Evolutionary conservation across 2,797 vertebrate species (phyloP).

Genomic region (Syngnathus rostellatus): DNA sequence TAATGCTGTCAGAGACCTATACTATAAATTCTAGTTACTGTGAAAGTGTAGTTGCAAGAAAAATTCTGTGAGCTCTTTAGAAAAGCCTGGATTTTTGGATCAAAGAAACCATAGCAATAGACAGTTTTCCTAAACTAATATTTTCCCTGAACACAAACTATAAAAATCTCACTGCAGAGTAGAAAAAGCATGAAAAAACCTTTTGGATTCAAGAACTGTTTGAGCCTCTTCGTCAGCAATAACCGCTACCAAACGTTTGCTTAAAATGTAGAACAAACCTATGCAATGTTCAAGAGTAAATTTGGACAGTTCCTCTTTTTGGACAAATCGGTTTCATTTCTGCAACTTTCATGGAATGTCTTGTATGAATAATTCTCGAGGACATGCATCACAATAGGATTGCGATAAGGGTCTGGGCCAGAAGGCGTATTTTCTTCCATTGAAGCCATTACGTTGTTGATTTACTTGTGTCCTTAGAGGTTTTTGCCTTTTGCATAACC

Average conservation of each 20-base stretch:
- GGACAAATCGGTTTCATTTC: background rate
- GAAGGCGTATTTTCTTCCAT: background rate
- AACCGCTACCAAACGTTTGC: background rate
- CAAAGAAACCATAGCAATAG: background rate
- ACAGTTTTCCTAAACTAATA: background rate
- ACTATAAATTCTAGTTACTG: background rate
- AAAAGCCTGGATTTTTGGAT: background rate
- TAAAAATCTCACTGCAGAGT: background rate
- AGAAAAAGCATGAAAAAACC: too few relatives aligned
- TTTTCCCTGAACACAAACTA: background rate
- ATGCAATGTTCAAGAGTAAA: background rate
- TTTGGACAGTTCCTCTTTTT: background rate
- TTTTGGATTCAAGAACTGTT: background rate
- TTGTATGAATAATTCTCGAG: background rate
- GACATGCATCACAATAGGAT: background rate
- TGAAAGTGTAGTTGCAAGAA: background rate
- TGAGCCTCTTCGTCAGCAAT: background rate
- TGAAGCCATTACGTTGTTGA: background rate
- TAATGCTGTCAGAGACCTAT: background rate
- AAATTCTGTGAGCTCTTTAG: background rate
- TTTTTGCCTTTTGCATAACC: background rate
- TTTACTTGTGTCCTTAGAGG: background rate
- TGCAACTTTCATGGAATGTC: background rate
- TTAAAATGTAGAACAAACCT: background rate
- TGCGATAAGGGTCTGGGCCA: background rate